These are phyloP conservation scores for Agapetus fuscipes DNA, from an alignment of 2,888 invertebrate genomes.

Conservation along the genomic window DNA sequence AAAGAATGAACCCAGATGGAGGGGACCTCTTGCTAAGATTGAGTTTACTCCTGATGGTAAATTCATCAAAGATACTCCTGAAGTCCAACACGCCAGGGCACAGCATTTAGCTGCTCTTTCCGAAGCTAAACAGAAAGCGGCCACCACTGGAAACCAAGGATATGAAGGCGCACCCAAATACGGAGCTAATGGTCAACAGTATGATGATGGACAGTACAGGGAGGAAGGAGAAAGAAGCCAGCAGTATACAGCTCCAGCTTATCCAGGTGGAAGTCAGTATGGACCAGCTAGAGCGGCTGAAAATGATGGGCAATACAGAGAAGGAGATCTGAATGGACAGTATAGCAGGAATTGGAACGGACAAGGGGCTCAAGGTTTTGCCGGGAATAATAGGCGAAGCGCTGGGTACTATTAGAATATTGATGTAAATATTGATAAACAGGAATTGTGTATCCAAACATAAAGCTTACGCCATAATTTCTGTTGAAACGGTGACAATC, in stretches of 20 bases:
- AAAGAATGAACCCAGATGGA: conserved; percentile 17
- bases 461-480: too few species aligned
- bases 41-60: conserved; percentile 21
- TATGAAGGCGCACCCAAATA: conserved; percentile 6
- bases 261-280: background rate
- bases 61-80: conserved; percentile 21
- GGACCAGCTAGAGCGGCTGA: background rate
- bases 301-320: conserved; percentile 13
- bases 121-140: conserved; percentile 12
- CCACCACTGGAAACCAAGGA: conserved; percentile 4
- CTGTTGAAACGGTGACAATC: too few species aligned
- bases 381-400: conserved; percentile 1
- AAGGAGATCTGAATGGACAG: conserved; percentile 9
- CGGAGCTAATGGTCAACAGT: background rate
- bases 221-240: conserved; percentile 9
- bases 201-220: conserved; percentile 13
- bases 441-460: too few species aligned
- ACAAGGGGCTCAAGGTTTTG: conserved; percentile 7
- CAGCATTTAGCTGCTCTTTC: conserved; percentile 17
- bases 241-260: conserved; percentile 1
- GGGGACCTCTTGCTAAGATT: conserved; percentile 19
- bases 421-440: too few species aligned
- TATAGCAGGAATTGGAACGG: conserved; percentile 7
- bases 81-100: conserved; percentile 17
- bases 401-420: background rate